Percentiles rank a stretch among this genome's conserved stretches.
phyloP scores from a whole-genome alignment of 2,888 invertebrate genomes.

The Drosophila mettleri region DNA sequence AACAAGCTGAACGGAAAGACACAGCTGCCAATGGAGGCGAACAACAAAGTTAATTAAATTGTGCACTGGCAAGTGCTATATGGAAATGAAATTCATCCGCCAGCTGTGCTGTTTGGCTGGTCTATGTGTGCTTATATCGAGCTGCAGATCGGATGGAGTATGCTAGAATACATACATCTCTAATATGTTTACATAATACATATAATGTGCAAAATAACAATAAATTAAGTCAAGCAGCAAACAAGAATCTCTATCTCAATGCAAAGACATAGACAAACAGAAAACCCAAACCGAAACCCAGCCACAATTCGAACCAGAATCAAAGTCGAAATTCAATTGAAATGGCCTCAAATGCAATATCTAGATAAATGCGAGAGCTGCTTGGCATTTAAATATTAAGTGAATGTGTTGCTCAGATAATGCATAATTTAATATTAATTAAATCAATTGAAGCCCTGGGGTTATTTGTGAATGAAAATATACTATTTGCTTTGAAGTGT shows the following conservation, averaged over 20 bases:
- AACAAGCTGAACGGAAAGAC: constrained; percentile 28
- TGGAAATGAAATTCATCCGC: constrained; percentile 63
- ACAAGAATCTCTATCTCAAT: constrained; percentile 10
- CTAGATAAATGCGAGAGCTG: constrained; percentile 34
- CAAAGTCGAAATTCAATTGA: constrained; percentile 41
- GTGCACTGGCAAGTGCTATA: constrained; percentile 48
- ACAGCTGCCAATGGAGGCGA: constrained; percentile 39
- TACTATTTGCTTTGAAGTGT: not conserved
- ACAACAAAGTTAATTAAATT: constrained; percentile 75
- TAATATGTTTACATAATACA: constrained; percentile 74
- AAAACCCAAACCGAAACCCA: constrained; percentile 8
- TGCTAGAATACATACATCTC: constrained; percentile 35
- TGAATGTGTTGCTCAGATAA: not conserved
- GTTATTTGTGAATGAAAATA: not conserved
- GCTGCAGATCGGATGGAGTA: constrained; percentile 25
- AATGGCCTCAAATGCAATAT: constrained; percentile 27
- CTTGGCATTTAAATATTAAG: constrained; percentile 4
- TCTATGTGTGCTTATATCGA: constrained; percentile 2
- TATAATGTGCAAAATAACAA: constrained; percentile 72
- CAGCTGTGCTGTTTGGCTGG: constrained; percentile 30
- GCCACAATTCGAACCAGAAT: constrained; percentile 25
- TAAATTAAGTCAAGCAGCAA: constrained; percentile 69
- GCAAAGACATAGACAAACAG: constrained; percentile 33
- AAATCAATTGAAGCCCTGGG: not conserved
- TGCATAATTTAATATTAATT: constrained; percentile 6